Base-by-base conservation (phyloP, 2,113 vertebrate genomes). In the Rhagologus leucostigma region DNA sequence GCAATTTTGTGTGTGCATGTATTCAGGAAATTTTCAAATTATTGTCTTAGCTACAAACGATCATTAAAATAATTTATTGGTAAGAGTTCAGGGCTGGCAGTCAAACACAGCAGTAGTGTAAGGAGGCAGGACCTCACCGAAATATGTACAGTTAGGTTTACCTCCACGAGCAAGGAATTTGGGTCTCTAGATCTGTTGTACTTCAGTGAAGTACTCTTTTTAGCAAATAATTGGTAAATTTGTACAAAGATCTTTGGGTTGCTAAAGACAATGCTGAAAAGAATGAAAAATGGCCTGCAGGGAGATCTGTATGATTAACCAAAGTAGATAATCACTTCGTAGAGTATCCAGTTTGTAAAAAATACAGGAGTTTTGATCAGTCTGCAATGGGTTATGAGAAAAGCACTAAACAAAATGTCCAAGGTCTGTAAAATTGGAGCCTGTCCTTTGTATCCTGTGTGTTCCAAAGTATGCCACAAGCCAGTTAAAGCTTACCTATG, bases 61-160 rank as follows among this genome's bases (percentile, higher is more conserved):
- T 71, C 60, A 93, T 95, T 94, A 86, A 37, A 90, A 41, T 56
- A 85, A 90, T 78, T 90, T 90, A 60, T 86, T 84, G 52, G 33
- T 47, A 47, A 41, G 7, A 46, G 30, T 73, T 62, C 53, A 41
- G 27, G 50, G 39, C 33, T 74, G 63, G 17, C 55, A 90, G 75
- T 62, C 53, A 80, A 82, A 67, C 4, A 33, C 0, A 86, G 18
- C 37, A 35, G 35, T 10, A 62, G 8, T 1, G 0, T 20, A 24
- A 90, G 24, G 39, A 89, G 44, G 16, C 27, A 63, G 57, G 35
- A 65, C 35, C 59, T 78, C 33, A 27, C 14, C 55, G 44, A 47
- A 23, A 33, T 53, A 27, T 5, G 1, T 29, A 12, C 37, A 65
- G 10, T n/a, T n/a, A 53, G 26, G 26, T 33, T 87, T 64, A 16